Evolutionary conservation across 2,113 vertebrate genomes (phyloP).

Genomic region (Muscicapa adusta): DNA sequence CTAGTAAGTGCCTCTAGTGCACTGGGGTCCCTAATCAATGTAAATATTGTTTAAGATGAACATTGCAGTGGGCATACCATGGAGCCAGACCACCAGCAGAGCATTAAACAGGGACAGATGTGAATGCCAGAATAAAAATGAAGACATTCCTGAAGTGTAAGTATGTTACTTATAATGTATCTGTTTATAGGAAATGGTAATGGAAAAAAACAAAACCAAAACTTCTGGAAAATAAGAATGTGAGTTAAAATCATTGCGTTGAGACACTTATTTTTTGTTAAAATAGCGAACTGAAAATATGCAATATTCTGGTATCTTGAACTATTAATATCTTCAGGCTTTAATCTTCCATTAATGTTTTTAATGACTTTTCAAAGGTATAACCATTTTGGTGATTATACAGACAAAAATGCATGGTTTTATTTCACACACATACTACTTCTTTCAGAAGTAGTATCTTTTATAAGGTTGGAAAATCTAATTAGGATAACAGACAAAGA

Average conservation of each 20-base stretch:
- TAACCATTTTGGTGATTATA: background rate
- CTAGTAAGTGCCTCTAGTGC: slow-evolving; percentile 45
- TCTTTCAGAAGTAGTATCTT: background rate
- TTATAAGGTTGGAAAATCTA: background rate
- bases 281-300: background rate
- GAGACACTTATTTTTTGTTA: background rate
- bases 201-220: background rate
- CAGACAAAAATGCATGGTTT: background rate
- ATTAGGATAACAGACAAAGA: background rate
- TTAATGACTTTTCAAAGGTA: background rate
- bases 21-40: slow-evolving; percentile 70
- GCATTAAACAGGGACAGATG: slow-evolving; percentile 82
- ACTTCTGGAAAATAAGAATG: slow-evolving; percentile 29
- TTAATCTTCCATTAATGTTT: background rate
- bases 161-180: slow-evolving; percentile 57
- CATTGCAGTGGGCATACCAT: slow-evolving; percentile 73
- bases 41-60: slow-evolving; percentile 73
- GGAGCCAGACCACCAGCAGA: slow-evolving; percentile 78
- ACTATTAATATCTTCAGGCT: background rate
- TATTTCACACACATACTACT: background rate
- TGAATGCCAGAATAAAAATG: slow-evolving; percentile 68
- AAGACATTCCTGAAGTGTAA: slow-evolving; percentile 64
- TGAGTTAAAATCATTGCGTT: background rate
- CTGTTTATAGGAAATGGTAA: slow-evolving; percentile 47
- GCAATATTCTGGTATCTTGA: background rate